These are phyloP conservation scores for Notarius lentiginosus DNA, from an alignment of 2,113 vertebrate species.

Conservation along the genomic window DNA sequence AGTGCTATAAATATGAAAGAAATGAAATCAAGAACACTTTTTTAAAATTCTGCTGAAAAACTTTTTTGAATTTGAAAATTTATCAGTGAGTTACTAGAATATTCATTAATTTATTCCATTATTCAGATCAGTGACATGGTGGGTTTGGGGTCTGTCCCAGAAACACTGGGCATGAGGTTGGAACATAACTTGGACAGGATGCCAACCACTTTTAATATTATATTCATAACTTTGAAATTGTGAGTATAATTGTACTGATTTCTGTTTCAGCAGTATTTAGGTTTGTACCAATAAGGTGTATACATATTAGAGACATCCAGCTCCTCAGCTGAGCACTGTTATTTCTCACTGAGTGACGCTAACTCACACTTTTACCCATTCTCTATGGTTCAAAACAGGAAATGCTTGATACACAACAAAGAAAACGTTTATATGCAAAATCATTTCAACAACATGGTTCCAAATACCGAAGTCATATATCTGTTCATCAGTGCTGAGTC, in stretches of 20 bases:
- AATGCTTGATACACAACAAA: background rate
- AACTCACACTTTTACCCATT: background rate
- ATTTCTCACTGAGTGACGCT: background rate
- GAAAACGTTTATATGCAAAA: background rate
- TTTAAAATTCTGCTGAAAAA: too few relatives aligned
- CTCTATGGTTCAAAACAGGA: background rate
- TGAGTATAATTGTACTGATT: background rate
- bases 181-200: background rate
- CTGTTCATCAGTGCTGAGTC: background rate
- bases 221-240: background rate
- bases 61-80: too few relatives aligned
- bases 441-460: background rate
- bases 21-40: too few relatives aligned
- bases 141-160: background rate
- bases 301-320: background rate
- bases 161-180: background rate
- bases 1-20: too few relatives aligned
- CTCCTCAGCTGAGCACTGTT: background rate
- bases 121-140: background rate
- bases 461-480: background rate
- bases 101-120: background rate
- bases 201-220: background rate
- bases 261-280: background rate
- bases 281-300: background rate
- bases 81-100: too few relatives aligned